Conservation (phyloP, 2,888 invertebrate genomes). For the Macrophya annulata region DNA sequence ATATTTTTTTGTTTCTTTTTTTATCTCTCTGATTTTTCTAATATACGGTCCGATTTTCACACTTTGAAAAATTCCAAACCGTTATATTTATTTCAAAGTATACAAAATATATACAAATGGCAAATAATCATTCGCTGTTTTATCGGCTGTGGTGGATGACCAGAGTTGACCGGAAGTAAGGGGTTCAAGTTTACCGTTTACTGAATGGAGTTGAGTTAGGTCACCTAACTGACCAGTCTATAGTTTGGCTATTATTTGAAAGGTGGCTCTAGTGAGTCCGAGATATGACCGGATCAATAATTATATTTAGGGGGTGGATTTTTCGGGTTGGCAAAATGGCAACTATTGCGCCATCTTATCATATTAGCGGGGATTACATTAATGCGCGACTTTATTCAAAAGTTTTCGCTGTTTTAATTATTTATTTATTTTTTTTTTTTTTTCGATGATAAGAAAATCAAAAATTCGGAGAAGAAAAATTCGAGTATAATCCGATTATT, state of each 20-base stretch:
- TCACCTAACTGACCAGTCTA: background rate
- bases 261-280: slow-evolving; percentile 73
- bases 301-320: slow-evolving; percentile 58
- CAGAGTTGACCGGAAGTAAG: slow-evolving; percentile 9
- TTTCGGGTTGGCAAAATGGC: slow-evolving; percentile 71
- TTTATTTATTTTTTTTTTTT: no score
- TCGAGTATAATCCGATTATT: no score
- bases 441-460: background rate
- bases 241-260: slow-evolving; percentile 57
- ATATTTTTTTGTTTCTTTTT: background rate
- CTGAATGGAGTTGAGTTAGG: background rate
- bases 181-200: background rate
- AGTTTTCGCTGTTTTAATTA: background rate
- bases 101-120: background rate
- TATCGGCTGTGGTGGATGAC: slow-evolving; percentile 13
- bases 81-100: no score
- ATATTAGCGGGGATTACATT: background rate
- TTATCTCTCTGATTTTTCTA: background rate
- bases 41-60: no score
- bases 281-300: slow-evolving; percentile 71
- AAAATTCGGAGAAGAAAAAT: background rate
- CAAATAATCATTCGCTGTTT: slow-evolving; percentile 2
- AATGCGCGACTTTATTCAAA: background rate
- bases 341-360: slow-evolving; percentile 57
- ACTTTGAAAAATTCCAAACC: no score